Base-by-base conservation (phyloP, 2,797 vertebrate species). In the Peromyscus attwateri region DNA sequence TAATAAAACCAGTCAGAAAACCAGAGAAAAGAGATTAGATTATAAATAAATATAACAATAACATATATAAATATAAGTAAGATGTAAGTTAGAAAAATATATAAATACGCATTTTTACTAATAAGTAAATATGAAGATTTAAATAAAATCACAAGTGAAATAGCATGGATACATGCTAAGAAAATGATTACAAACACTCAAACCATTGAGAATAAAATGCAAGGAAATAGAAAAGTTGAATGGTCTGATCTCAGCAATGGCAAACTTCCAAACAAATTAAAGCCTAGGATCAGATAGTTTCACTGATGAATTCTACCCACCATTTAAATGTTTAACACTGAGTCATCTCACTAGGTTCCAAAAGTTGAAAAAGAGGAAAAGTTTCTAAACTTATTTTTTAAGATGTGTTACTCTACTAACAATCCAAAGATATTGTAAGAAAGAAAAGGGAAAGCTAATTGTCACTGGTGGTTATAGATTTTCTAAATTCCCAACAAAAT, bases 1-100 rank as follows among this genome's bases (percentile, higher is more conserved):
- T 88, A 97, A 95, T 95, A 98, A 98, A 97, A 92, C 75, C 91
- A 96, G 84, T 81, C 70, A 46, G 60, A 97, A 93, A 29, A 34
- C 87, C 64, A 46, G 7, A 85, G 6, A 70, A 75, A 29, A 60
- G 16, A 57, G 16, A 75, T 21, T 31, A 60, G 13, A 64, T 16
- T n/a, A 46, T 31, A 75, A 73, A 88, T 52, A 27, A 55, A 71
- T 87, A 17, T 71, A 75, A 31, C 3, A 75, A 40, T 43, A 75
- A 60, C 43, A 57, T 43, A 40, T 31, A 60, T 37, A 9, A 31
- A 29, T 43, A 60, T 6, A 62, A 40, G 6, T 43, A 66, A 27
- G 25, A 83, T 16, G 1, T 43, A 75, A 14, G 9, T 3, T 4
- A 73, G 2, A 9, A 70, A 87, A 40, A 60, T 75, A 17, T 0